phyloP scores from a whole-genome alignment of 2,888 invertebrate genomes.

The Willowsia nigromaculata region DNA sequence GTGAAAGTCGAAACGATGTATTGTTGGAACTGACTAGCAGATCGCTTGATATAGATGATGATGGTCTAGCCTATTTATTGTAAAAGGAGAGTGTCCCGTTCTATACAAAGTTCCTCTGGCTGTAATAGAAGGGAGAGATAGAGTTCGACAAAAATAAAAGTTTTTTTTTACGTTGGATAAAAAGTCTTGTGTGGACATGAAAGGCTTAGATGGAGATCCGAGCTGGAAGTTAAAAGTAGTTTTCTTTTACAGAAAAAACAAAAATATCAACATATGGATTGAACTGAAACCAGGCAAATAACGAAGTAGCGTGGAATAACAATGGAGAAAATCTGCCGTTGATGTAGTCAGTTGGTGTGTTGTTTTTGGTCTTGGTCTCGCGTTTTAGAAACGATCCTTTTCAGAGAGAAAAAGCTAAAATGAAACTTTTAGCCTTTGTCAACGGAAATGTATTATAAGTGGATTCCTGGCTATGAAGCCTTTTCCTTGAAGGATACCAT shows the following conservation, averaged over 20 bases:
- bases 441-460: neutral
- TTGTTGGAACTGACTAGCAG: neutral
- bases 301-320: neutral
- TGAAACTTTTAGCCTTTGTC: neutral
- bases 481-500: neutral
- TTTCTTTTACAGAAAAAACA: neutral
- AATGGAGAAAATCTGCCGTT: neutral
- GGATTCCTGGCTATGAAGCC: neutral
- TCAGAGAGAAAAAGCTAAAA: neutral
- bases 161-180: neutral
- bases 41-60: neutral
- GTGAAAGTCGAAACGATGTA: neutral
- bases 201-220: neutral
- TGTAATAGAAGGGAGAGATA: neutral
- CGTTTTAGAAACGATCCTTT: neutral
- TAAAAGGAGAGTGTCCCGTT: neutral
- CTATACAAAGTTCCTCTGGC: neutral
- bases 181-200: conserved; percentile 16
- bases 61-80: neutral
- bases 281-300: neutral
- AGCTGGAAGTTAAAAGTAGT: neutral
- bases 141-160: neutral
- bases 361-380: neutral
- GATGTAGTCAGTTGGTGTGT: neutral
- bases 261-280: neutral